Evolutionary conservation across 2,888 invertebrate species (phyloP), one percentile per base, ranked within the genome.

Genomic region (Allygus modestus): DNA sequence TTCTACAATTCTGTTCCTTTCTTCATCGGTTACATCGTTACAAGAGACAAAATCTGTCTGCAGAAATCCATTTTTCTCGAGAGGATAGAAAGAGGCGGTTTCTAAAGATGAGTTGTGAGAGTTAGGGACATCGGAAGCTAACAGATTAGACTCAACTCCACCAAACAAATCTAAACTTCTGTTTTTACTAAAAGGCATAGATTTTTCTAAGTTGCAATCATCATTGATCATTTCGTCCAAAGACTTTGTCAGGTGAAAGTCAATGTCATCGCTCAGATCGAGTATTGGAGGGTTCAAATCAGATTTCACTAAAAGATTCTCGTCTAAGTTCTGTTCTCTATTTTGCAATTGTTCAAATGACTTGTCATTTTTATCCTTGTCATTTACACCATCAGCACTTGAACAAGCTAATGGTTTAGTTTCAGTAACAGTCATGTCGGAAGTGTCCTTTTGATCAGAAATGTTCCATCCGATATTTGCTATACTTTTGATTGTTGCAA

Each of bases 231-330:
- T 71, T 15, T 84, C 84, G 15, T 65, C 26, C n/a, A 81, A 81
- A 23, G 54, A 69, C 33, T 84, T 84, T 28, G 81, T 69, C 12
- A 41, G 4, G 23, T 81, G 69, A 23, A 84, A 84, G 28, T 81
- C 84, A 23, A 84, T 81, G 46, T 84, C 84, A 84, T 84, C 81
- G 28, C 84, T 81, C 31, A 84, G 71, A 81, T 71, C 84, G 15
- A 84, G 54, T 54, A 84, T 81, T 15, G 84, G 79, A n/a, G 77
- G 26, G 41, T 84, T 79, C 31, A 82, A 28, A 17, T 71, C 26
- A 26, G 75, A 46, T 46, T 77, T 77, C 11, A 41, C 33, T 26
- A 82, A 31, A 46, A 54, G 46, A 33, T 54, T 82, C 43, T 82
- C 82, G 26, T 82, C 54, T 31, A 82, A 31, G 20, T 15, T 65